Conservation (phyloP, 2,797 vertebrate genomes). For the Pipistrellus pygmaeus region DNA sequence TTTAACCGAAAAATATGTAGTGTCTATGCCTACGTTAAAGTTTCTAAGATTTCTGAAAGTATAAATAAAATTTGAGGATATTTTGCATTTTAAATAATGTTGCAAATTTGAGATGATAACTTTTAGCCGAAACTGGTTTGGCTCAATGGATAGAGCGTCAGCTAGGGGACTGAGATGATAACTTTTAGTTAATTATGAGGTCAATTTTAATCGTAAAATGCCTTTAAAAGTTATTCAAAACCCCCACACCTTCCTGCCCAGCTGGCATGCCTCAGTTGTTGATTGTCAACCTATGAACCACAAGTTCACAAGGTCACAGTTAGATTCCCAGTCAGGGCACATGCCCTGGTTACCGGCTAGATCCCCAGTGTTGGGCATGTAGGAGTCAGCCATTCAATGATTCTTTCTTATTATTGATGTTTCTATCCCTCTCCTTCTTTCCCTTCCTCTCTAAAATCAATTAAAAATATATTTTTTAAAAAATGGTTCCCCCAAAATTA, state of each 20-base stretch:
- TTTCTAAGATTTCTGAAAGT: neutral
- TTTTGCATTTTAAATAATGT: slow-evolving; percentile 6
- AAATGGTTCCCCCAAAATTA: neutral
- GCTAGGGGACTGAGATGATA: neutral
- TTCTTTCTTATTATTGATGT: too few species aligned
- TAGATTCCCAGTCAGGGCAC: too few species aligned
- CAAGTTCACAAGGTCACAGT: too few species aligned
- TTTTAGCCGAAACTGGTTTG: neutral
- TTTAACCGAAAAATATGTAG: neutral
- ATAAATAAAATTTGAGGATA: neutral
- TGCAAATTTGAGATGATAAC: neutral
- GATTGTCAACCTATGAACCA: too few species aligned
- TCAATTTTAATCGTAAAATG: slow-evolving; percentile 32
- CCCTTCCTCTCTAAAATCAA: too few species aligned
- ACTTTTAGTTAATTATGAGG: neutral
- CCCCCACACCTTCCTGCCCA: too few species aligned
- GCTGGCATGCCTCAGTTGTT: too few species aligned
- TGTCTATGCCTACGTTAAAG: neutral
- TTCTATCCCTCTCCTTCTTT: too few species aligned
- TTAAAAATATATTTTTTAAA: neutral
- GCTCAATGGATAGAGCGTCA: too few species aligned
- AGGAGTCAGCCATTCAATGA: too few species aligned
- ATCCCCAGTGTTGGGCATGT: too few species aligned
- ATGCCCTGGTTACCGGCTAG: too few species aligned
- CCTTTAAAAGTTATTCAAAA: neutral